phyloP scores from a whole-genome alignment of 2,888 invertebrate species.

The Drosophila koepferae region DNA sequence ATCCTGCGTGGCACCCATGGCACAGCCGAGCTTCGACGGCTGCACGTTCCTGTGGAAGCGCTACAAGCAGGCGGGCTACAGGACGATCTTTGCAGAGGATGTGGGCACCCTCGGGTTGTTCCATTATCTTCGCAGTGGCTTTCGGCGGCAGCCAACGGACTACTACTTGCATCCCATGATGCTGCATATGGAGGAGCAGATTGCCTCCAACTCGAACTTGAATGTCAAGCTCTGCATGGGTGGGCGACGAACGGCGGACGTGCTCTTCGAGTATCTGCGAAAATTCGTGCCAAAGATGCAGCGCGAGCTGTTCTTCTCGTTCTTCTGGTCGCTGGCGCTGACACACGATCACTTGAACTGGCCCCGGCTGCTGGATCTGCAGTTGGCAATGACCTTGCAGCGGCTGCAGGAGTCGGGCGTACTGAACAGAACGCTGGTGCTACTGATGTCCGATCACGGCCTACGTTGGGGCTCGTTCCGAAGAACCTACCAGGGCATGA shows the following conservation, averaged over 20 bases:
- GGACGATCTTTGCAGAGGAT: slow-evolving; percentile 94
- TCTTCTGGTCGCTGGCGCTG: slow-evolving; percentile 93
- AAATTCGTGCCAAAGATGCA: slow-evolving; percentile 88
- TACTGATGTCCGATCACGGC: slow-evolving; percentile 95
- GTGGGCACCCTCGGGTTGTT: slow-evolving; percentile 92
- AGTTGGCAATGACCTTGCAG: slow-evolving; percentile 58
- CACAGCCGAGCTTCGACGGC: slow-evolving; percentile 88
- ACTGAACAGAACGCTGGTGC: slow-evolving; percentile 85
- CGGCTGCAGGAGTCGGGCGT: slow-evolving; percentile 87
- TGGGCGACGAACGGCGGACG: slow-evolving; percentile 88
- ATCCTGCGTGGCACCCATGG: slow-evolving; percentile 87
- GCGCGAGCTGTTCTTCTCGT: slow-evolving; percentile 89
- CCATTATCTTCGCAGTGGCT: slow-evolving; percentile 92
- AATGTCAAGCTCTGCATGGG: slow-evolving; percentile 82
- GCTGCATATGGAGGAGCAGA: slow-evolving; percentile 88
- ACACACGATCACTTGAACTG: slow-evolving; percentile 94
- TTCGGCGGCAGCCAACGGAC: slow-evolving; percentile 92
- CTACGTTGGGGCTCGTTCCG: slow-evolving; percentile 94
- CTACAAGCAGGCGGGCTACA: slow-evolving; percentile 90
- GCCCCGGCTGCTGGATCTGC: slow-evolving; percentile 90
- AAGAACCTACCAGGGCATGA: slow-evolving; percentile 91
- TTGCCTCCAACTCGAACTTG: slow-evolving; percentile 87
- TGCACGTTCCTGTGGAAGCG: slow-evolving; percentile 95
- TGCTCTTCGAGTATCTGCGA: slow-evolving; percentile 90
- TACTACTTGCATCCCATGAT: slow-evolving; percentile 93